Evolutionary conservation across 2,797 vertebrate genomes (phyloP), one percentile per base, ranked within the genome.

Genomic region (Cyprinella venusta): DNA sequence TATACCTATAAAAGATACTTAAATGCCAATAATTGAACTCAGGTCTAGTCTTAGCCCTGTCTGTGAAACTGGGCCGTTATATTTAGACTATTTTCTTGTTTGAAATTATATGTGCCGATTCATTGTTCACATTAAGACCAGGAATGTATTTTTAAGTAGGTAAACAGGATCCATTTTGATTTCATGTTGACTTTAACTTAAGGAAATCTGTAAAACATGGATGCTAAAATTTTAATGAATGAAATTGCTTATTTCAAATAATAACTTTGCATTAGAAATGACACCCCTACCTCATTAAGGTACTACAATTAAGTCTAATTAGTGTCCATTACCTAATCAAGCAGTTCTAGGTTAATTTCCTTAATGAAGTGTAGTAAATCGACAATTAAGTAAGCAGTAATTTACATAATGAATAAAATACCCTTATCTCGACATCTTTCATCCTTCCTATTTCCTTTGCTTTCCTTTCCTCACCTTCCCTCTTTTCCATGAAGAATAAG

Each of bases 401-500:
- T 83, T 63, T 78, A 18, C 81, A 78, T 48, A 63, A 78, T 63
- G 54, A 50, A 77, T 33, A 36, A 36, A 68, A 38, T 30, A 38
- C 21, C 40, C 75, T 78, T 76, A 48, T 81, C 65, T 77, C 42
- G 24, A 64, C 45, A 40, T 64, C 30, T 61, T 40, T 45, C 26
- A 56, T 36, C 33, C 19, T 21, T n/a, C 24, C 24, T 30, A 19
- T 61, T 52, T 30, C 56, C 10, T 30, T 63, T 26, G 50, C 74
- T 76, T 93, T 91, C 24, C 91, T 91, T 92, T 87, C 92, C 90
- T 91, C 91, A 90, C 91, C 92, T 88, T 91, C n/a, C 91, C 88
- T 91, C 88, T 91, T 89, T 91, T 90, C 91, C 91, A 91, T 92
- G 90, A 92, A 87, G 81, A 86, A 82, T 86, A 88, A 93, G 93